These are phyloP conservation scores for Oreonectes daqikongensis DNA, from an alignment of 2,797 vertebrate species.

Conservation along the genomic window DNA sequence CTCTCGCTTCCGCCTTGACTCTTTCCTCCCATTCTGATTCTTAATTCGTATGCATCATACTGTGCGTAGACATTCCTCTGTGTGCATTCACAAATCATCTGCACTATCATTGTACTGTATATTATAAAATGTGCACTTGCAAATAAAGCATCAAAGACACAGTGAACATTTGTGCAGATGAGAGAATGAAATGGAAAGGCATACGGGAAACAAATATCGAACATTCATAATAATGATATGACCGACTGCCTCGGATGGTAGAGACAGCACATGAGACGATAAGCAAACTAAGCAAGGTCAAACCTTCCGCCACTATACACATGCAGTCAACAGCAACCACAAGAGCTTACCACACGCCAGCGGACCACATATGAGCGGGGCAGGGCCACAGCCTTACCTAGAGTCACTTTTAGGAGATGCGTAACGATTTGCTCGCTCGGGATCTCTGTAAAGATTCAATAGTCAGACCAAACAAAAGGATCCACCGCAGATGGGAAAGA, in stretches of 20 bases:
- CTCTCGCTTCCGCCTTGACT: slow-evolving; percentile 1
- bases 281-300: slow-evolving; percentile 45
- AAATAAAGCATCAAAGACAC: slow-evolving; percentile 23
- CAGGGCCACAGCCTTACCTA: slow-evolving; percentile 41
- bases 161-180: slow-evolving; percentile 30
- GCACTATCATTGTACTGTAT: no score
- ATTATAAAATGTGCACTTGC: not conserved
- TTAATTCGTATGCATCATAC: not conserved
- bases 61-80: not conserved
- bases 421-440: slow-evolving; percentile 33
- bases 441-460: slow-evolving; percentile 51
- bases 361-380: slow-evolving; percentile 32
- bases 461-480: slow-evolving; percentile 50
- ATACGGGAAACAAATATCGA: not conserved
- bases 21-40: slow-evolving; percentile 2
- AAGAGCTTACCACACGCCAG: slow-evolving; percentile 54
- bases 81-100: not conserved
- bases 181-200: slow-evolving; percentile 39
- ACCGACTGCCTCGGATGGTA: slow-evolving; percentile 1
- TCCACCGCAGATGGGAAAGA: slow-evolving; percentile 30
- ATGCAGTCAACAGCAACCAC: slow-evolving; percentile 50
- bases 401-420: slow-evolving; percentile 42
- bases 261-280: slow-evolving; percentile 6
- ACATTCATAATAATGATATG: slow-evolving; percentile 40
- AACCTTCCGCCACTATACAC: slow-evolving; percentile 40